Percentiles rank a stretch among this genome's conserved stretches.
These are phyloP conservation scores for Isotomurus palustris DNA, from an alignment of 2,888 invertebrate genomes.

Conservation along the genomic window DNA sequence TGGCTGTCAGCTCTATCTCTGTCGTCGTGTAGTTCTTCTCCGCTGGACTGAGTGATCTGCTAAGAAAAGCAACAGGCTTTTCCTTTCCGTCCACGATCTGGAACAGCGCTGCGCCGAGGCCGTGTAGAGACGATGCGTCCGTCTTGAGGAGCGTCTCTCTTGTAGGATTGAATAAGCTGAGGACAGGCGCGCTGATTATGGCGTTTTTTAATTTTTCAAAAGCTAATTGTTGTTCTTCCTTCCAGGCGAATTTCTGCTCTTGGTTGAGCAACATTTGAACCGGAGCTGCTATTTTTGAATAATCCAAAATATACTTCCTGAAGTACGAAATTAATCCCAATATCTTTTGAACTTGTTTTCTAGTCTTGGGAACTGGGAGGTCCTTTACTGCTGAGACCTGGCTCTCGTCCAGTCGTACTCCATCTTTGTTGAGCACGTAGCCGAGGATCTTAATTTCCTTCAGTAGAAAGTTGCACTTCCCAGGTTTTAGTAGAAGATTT, in stretches of 20 bases:
- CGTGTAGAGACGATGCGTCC: slow-evolving; percentile 6
- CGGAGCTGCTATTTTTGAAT: slow-evolving; percentile 23
- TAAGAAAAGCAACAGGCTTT: background rate
- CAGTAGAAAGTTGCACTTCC: background rate
- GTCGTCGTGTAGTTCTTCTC: slow-evolving; percentile 2
- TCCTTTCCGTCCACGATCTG: slow-evolving; percentile 4
- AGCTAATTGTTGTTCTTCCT: background rate
- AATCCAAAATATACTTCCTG: slow-evolving; percentile 30
- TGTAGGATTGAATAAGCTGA: slow-evolving; percentile 6
- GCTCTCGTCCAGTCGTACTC: background rate
- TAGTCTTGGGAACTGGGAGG: slow-evolving; percentile 16
- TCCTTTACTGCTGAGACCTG: too few relatives aligned
- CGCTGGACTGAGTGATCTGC: slow-evolving; percentile 2
- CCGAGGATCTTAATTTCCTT: background rate
- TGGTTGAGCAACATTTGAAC: slow-evolving; percentile 13
- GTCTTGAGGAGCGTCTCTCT: slow-evolving; percentile 6
- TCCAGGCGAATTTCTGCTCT: slow-evolving; percentile 30
- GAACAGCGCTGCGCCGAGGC: slow-evolving; percentile 7
- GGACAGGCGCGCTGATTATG: slow-evolving; percentile 8
- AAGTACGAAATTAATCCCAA: slow-evolving; percentile 34
- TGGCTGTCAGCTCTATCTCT: slow-evolving; percentile 16
- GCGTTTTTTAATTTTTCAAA: slow-evolving; percentile 27
- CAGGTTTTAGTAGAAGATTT: background rate
- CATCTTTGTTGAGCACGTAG: background rate
- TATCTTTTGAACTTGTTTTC: slow-evolving; percentile 22